Conservation (phyloP, 2,888 invertebrate genomes). For the Ceramica pisi region DNA sequence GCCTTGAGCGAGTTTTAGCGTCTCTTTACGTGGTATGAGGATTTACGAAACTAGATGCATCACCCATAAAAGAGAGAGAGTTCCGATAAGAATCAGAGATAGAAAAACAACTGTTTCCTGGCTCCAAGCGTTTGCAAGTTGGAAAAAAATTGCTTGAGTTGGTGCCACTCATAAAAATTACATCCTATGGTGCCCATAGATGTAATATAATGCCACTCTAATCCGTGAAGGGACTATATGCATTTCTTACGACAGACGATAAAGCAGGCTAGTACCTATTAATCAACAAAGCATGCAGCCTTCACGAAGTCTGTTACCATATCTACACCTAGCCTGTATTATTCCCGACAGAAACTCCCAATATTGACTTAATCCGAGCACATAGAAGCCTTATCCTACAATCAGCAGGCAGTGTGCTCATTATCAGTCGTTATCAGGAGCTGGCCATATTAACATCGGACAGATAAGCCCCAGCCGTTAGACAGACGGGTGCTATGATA, state of each 20-base stretch:
- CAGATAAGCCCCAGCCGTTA: constrained; percentile 67
- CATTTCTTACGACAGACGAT: neutral
- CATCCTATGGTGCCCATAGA: too few relatives aligned
- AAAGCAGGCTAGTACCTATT: neutral
- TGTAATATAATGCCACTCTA: too few relatives aligned
- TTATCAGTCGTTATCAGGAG: constrained; percentile 67
- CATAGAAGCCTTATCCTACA: constrained; percentile 30
- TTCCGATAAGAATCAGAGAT: too few relatives aligned
- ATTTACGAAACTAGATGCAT: too few relatives aligned
- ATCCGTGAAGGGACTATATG: neutral
- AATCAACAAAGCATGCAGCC: neutral
- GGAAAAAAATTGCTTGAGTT: too few relatives aligned
- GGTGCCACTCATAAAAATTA: too few relatives aligned
- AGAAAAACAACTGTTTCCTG: too few relatives aligned
- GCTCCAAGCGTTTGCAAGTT: too few relatives aligned
- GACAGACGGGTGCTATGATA: constrained; percentile 68
- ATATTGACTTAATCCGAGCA: constrained; percentile 14
- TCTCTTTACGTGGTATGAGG: too few relatives aligned
- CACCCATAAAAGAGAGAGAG: too few relatives aligned
- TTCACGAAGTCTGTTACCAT: neutral
- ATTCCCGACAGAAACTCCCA: neutral
- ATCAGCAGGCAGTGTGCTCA: constrained; percentile 45
- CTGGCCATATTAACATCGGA: constrained; percentile 59
- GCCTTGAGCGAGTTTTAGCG: too few relatives aligned
- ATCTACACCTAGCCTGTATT: constrained; percentile 4